Base-by-base conservation (phyloP, 2,113 vertebrate species). In the Rhabdomys dilectus region DNA sequence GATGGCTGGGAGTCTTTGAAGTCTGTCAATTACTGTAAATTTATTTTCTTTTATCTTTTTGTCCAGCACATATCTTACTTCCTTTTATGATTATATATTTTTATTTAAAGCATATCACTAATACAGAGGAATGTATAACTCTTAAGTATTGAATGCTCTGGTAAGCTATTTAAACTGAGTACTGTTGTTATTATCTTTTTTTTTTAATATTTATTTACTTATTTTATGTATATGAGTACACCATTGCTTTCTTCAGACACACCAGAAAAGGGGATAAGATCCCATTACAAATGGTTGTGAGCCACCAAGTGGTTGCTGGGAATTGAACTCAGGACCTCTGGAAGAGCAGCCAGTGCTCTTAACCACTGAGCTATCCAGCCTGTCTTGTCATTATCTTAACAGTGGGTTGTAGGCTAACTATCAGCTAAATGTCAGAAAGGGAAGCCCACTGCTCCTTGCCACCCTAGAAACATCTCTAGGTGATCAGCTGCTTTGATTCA, bases 21-120 rank as follows among this genome's bases (percentile, higher is more conserved):
- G 51, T 51, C 26, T 90, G 2, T 62, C 88, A 13, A 66, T 66
- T 91, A 81, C 66, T 91, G 4, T 80, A 58, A 66, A 75, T 76
- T 91, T 89, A 7, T 82, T 96, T 94, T 90, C 56, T 91, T 90
- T 80, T 72, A 26, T 10, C 5, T n/a, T 76, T 85, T 15, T 3
- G 8, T n/a, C 36, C 26, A 72, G 68, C 26, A 13, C 45, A 66
- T 93, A 42, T 75, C 62, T 93, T 95, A 91, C 51, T 94, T 91
- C 39, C 76, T 97, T 88, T 88, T 92, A 64, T 92, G 39, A 81
- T n/a, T 1, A 5, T 21, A 22, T 86, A 58, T 82, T 77, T 80
- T 88, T 24, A 92, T n/a, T 82, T 77, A 87, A 92, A 51, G 21
- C 4, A 29, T 51, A 80, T 24, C 26, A 64, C 76, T 26, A 51